Evolutionary conservation across 2,797 vertebrate species (phyloP), one percentile per base, ranked within the genome.

Genomic region (Glyptemys insculpta): DNA sequence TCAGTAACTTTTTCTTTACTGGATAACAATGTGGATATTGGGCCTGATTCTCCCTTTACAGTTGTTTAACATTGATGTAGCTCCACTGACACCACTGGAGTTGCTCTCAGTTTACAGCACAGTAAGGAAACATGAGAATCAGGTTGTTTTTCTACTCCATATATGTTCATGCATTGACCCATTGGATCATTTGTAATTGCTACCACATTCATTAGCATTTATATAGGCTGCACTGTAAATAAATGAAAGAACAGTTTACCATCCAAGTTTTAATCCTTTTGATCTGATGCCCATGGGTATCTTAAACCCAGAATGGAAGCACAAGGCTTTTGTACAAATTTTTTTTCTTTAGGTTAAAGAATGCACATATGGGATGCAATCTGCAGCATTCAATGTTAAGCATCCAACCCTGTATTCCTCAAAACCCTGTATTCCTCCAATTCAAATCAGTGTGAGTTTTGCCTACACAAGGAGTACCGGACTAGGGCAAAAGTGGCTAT

Each of bases 1-100:
- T 94, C 84, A 81, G 85, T 91, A 90, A 90, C 85, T 37, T 65
- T 81, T 93, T 93, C 85, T 81, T 95, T 94, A 93, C 95, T 95
- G 27, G 96, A 37, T 92, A 96, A 95, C 88, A 12, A 83, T 83
- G 81, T 29, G 92, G 81, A 84, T 52, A 54, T 6, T 19, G 87
- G 16, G 53, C n/a, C 23, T 44, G 74, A 25, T 84, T 53, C 34
- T n/a, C 76, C 47, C 15, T 56, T 41, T 44, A 50, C 86, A 52
- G 37, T 91, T 92, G 83, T 81, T 86, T 29, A 37, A 5, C 52
- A 41, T 3, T 44, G 9, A 57, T 65, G 62, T 2, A 56, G 12
- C 41, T 86, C 34, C 52, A 79, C 9, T 34, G 50, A 47, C 14
- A 81, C 16, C 0, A 41, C 12, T 6, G 49, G n/a, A 68, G 81